Conservation (phyloP, 2,113 vertebrate genomes). For the Lagenorhynchus albirostris region DNA sequence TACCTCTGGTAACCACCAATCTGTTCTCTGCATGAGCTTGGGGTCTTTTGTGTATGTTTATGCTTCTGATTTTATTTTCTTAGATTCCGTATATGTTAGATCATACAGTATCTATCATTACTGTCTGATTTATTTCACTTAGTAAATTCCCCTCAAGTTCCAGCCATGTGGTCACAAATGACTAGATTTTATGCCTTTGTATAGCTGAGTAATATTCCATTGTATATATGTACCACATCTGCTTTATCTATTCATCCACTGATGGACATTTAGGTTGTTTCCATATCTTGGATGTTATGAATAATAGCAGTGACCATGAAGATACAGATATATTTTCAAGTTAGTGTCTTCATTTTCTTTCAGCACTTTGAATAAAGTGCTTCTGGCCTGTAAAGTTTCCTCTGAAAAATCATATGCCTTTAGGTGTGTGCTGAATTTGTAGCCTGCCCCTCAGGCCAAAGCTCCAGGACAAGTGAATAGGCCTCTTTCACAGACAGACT, state of each 20-base stretch:
- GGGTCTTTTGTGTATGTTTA: background rate
- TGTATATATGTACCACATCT: background rate
- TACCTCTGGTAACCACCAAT: background rate
- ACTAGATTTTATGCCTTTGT: background rate
- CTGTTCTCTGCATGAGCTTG: background rate
- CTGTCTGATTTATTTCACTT: background rate
- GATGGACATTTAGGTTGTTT: background rate
- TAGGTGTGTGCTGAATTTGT: background rate
- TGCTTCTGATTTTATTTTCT: background rate
- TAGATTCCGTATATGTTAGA: background rate
- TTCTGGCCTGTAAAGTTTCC: background rate
- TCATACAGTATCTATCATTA: background rate
- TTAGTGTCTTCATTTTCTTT: background rate
- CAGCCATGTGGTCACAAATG: background rate
- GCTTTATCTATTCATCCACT: too few relatives aligned
- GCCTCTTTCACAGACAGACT: background rate
- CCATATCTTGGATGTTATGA: background rate
- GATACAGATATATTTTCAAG: background rate
- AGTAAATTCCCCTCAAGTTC: background rate
- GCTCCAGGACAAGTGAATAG: background rate
- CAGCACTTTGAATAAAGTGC: background rate
- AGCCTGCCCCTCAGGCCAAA: background rate
- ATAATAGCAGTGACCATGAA: background rate
- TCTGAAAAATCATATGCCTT: background rate
- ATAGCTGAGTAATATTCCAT: background rate